Evolutionary conservation across 2,797 vertebrate genomes (phyloP), one percentile per base, ranked within the genome.

Genomic region (Gallinago solitaria): DNA sequence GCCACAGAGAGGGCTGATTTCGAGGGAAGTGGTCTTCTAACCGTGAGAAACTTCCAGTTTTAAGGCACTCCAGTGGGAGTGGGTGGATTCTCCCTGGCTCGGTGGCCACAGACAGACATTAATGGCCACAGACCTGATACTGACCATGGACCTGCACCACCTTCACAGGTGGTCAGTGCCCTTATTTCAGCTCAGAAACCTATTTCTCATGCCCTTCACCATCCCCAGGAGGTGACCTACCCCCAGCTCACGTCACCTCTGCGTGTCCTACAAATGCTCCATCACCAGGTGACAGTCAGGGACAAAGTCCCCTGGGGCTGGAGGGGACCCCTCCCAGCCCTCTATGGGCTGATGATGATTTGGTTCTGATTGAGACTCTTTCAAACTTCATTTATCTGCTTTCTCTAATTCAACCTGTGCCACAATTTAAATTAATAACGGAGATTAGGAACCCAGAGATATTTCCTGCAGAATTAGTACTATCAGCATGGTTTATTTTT

Each of bases 321-420:
- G 39, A 2, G 28, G 2, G 39, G 39, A 28, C 39, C 37, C 12
- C 65, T 11, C 24, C 63, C 32, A 6, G 37, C 67, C 12, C 68
- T 1, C 54, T 1, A 3, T 0, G 8, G 9, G 6, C 32, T 28
- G 28, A 1, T 20, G 32, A 24, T 28, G 30, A 1, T 9, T 20
- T 8, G n/a, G 14, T 27, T 79, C 25, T 17, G 23, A 32, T 11
- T 20, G 16, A 6, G 28, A 18, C 12, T 28, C 60, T 18, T 28
- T 39, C 60, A 67, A 24, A 24, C n/a, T 20, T 24, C 8, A 6
- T 48, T 41, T 17, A 16, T 8, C 41, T 71, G 33, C 24, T 61
- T 65, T 53, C 80, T n/a, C 51, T 21, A 25, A 24, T 13, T 23
- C 59, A 61, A 57, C 28, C 16, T 35, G 43, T 12, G 11, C 8